Conservation (phyloP, 2,113 vertebrate species). For the Protobothrops flavoviridis region DNA sequence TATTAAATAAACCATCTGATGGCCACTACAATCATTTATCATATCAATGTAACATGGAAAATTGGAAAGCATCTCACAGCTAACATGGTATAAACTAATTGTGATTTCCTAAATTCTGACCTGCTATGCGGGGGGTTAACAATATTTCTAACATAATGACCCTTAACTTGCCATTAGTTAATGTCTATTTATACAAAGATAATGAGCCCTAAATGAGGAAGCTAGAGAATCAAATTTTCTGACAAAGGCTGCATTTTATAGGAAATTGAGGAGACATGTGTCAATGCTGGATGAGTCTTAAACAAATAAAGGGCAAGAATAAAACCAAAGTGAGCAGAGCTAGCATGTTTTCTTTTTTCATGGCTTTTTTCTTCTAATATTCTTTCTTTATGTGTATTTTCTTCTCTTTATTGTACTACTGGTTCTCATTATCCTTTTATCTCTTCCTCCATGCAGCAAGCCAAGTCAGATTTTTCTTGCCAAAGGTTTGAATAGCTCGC, state of each 20-base stretch:
- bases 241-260: background rate
- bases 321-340: background rate
- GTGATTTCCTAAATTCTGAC: background rate
- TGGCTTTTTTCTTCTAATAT: background rate
- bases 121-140: background rate
- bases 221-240: background rate
- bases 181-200: background rate
- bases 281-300: background rate
- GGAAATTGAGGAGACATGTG: background rate
- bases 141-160: background rate
- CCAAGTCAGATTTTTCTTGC: background rate
- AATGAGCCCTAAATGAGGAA: background rate
- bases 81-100: background rate
- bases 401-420: background rate
- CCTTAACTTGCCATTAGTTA: background rate
- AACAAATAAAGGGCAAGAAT: background rate
- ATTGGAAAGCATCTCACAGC: background rate
- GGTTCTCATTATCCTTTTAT: background rate
- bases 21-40: background rate
- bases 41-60: background rate
- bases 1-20: background rate
- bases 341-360: background rate
- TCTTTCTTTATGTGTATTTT: background rate
- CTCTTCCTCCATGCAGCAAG: background rate
- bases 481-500: background rate